Evolutionary conservation across 1,140 invertebrate genomes (phyloP).

Genomic region (Monochamus saltuarius): DNA sequence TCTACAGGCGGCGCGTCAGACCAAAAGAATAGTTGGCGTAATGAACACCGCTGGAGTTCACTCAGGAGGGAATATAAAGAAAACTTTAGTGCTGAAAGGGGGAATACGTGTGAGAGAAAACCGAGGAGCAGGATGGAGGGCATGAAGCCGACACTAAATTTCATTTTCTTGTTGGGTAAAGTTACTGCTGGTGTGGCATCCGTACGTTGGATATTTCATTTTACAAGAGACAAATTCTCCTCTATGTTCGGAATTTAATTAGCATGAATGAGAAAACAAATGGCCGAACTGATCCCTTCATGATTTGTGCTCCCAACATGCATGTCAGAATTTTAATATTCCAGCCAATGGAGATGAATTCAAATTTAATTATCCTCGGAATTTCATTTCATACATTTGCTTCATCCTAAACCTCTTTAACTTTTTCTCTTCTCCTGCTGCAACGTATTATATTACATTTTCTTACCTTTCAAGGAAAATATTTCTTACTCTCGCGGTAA

Average conservation of each 20-base stretch:
- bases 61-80: conserved; percentile 45
- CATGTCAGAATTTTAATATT: no score
- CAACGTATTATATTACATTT: no score
- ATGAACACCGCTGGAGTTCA: conserved; percentile 41
- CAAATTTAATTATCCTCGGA: no score
- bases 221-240: conserved; percentile 5
- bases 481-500: no score
- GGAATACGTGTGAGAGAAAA: conserved; percentile 33
- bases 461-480: no score
- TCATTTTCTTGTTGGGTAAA: conserved; percentile 41
- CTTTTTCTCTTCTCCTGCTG: no score
- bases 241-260: conserved; percentile 18
- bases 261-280: conserved; percentile 9
- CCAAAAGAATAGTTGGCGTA: conserved; percentile 44
- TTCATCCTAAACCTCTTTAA: no score
- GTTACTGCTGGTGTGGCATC: conserved; percentile 24
- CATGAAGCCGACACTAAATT: conserved; percentile 41
- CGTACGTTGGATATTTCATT: conserved; percentile 24
- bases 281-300: neutral
- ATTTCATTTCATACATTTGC: no score
- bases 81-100: conserved; percentile 44
- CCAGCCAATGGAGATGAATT: no score
- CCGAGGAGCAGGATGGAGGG: conserved; percentile 24
- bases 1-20: conserved; percentile 24
- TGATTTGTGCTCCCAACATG: no score